Base-by-base conservation (phyloP, 2,888 invertebrate species). In the Aphodius granarius region DNA sequence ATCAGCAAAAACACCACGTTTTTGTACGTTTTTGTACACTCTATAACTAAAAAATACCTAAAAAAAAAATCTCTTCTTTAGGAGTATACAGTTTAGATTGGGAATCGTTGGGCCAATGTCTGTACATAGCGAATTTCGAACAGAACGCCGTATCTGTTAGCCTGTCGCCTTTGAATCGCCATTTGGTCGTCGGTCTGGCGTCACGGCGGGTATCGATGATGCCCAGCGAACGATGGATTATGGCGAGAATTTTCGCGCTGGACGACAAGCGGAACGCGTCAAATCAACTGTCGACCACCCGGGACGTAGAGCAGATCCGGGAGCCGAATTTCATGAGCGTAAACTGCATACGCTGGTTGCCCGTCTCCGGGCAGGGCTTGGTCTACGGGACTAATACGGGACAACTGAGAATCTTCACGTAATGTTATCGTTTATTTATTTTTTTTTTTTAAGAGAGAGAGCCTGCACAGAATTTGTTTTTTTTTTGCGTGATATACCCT, bases 341-440 rank as follows among this genome's bases (percentile, higher is more conserved):
- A 68, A 96, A 96, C 88, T 95, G 95, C 82, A 93, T 95, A 73
- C 90, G 94, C 74, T 96, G 95, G 95, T 90, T 95, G 74, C 95
- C 95, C 0, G 91, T 91, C 70, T 91, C 95, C 0, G 96, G 96
- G 0, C 94, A 95, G 84, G 96, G 96, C 1, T 89, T 96, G 75
- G 93, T 95, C 72, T 96, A 95, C 86, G 95, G 95, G 19, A 96
- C 95, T 80, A 96, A 95, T 85, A 92, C 93, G 17, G 96, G 96
- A 73, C 93, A 94, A 83, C 89, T 96, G 78, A 92, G 92, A 83
- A 91, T 94, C 81, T 89, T 94, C 85, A 90, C 91, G 21, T 76
- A 71, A 71, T 17, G 21, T 72, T n/a, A n/a, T n/a, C n/a, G n/a
- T n/a, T n/a, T n/a, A n/a, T n/a, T n/a, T n/a, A n/a, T n/a, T n/a